These are phyloP conservation scores for Melinopterus prodromus DNA, from an alignment of 2,888 invertebrate genomes.

Conservation along the genomic window DNA sequence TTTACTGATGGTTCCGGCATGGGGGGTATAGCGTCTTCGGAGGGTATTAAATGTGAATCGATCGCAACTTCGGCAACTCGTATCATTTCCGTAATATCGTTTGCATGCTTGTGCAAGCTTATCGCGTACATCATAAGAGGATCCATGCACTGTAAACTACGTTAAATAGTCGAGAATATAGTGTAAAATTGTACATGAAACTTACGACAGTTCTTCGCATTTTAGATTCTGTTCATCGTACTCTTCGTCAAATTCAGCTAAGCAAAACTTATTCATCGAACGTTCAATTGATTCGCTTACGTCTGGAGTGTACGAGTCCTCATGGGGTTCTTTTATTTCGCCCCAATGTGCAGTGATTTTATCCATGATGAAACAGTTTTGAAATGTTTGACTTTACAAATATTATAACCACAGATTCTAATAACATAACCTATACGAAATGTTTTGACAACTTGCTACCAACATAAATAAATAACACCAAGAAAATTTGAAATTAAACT, in stretches of 20 bases:
- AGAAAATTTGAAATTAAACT: no score
- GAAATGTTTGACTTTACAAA: background rate
- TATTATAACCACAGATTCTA: background rate
- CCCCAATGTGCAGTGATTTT: slow-evolving; percentile 50
- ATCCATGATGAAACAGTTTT: background rate
- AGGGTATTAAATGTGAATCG: slow-evolving; percentile 53
- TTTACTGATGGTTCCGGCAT: slow-evolving; percentile 52
- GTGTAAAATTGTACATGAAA: slow-evolving; percentile 8
- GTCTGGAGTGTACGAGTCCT: slow-evolving; percentile 45
- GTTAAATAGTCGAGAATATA: slow-evolving; percentile 14
- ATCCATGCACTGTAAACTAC: slow-evolving; percentile 55
- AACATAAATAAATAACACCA: no score
- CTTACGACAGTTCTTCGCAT: slow-evolving; percentile 49
- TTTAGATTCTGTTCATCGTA: slow-evolving; percentile 39
- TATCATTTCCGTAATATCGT: slow-evolving; percentile 54
- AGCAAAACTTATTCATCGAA: slow-evolving; percentile 54
- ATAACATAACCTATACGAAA: background rate
- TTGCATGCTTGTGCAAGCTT: slow-evolving; percentile 55
- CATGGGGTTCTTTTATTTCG: slow-evolving; percentile 47
- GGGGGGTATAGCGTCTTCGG: slow-evolving; percentile 52
- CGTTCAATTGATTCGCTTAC: slow-evolving; percentile 54
- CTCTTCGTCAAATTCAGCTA: slow-evolving; percentile 52
- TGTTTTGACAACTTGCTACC: no score
- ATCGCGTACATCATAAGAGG: slow-evolving; percentile 55
- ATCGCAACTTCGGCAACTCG: slow-evolving; percentile 52